phyloP scores from a whole-genome alignment of 2,113 vertebrate genomes.

The Gavia stellata region DNA sequence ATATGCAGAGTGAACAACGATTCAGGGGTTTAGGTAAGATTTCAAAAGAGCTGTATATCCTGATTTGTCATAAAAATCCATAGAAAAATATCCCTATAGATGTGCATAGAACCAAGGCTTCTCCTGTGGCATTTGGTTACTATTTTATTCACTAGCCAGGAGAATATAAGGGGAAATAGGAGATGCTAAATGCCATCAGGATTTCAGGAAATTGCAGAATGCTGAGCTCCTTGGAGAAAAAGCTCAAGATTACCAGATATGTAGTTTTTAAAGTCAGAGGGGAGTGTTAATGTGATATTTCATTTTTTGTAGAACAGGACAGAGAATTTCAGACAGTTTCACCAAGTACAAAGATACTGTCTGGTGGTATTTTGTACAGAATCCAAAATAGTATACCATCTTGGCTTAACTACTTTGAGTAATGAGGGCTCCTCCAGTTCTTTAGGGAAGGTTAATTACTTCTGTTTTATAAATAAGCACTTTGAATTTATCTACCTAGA shows the following conservation, averaged over 20 bases:
- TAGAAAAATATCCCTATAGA: not conserved
- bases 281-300: not conserved
- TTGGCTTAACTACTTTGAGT: not conserved
- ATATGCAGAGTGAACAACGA: not conserved
- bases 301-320: not conserved
- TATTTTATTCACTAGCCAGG: not conserved
- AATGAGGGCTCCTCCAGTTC: not conserved
- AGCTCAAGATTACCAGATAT: not conserved
- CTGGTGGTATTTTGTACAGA: not conserved
- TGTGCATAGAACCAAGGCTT: not conserved
- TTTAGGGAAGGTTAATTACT: not conserved
- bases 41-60: not conserved
- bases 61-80: not conserved
- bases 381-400: not conserved
- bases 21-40: not conserved
- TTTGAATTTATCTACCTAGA: not conserved
- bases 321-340: not conserved
- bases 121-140: not conserved
- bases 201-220: not conserved
- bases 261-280: not conserved
- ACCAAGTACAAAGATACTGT: not conserved
- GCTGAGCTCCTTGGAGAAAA: not conserved
- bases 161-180: not conserved
- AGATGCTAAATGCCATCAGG: not conserved
- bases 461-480: not conserved